These are phyloP conservation scores for Gonatopus flavifemur DNA, from an alignment of 1,140 invertebrate species.

Conservation along the genomic window DNA sequence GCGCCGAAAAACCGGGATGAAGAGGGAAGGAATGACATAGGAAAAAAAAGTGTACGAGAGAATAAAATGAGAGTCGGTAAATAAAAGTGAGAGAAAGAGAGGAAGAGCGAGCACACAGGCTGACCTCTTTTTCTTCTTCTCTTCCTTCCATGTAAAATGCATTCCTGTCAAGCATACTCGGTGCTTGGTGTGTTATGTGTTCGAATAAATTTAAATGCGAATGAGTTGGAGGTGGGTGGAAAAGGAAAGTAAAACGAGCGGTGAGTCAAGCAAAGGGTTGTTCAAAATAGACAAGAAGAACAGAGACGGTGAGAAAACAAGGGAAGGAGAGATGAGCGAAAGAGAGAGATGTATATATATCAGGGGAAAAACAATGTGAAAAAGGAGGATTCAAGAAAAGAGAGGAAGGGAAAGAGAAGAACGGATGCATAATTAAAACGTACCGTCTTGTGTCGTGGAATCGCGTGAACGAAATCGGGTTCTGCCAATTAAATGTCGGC, in stretches of 20 bases:
- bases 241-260: slow-evolving; percentile 4
- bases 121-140: neutral
- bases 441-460: slow-evolving; percentile 5
- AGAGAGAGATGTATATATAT: too few species aligned
- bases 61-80: too few species aligned
- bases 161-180: slow-evolving; percentile 30
- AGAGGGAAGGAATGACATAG: neutral
- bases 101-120: neutral
- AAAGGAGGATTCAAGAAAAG: neutral
- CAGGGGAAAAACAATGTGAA: neutral
- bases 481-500: slow-evolving; percentile 26
- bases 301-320: neutral
- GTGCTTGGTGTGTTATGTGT: slow-evolving; percentile 30
- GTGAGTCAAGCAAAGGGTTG: neutral
- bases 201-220: slow-evolving; percentile 39
- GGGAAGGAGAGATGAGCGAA: neutral
- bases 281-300: too few species aligned
- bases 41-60: neutral
- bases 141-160: slow-evolving; percentile 22
- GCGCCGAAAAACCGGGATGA: neutral
- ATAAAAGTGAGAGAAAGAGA: neutral
- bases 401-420: neutral
- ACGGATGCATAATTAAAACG: slow-evolving; percentile 20
- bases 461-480: slow-evolving; percentile 13
- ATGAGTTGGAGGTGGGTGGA: slow-evolving; percentile 20